Conservation (phyloP, 2,797 vertebrate species). For the Scleropages formosus region DNA sequence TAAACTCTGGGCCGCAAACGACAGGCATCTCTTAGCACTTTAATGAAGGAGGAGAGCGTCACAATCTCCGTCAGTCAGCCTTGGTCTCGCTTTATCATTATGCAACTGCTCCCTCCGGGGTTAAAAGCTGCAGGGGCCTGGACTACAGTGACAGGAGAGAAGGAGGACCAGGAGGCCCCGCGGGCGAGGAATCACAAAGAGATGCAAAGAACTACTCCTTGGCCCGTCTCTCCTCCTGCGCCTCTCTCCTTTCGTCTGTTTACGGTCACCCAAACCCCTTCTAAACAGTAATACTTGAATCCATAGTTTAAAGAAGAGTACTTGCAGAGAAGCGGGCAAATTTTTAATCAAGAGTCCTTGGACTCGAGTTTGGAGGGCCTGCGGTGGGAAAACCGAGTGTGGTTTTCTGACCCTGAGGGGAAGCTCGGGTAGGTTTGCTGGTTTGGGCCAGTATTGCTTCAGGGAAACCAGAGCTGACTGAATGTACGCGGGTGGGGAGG, state of each 20-base stretch:
- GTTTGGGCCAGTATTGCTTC: slow-evolving; percentile 26
- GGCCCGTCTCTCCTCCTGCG: background rate
- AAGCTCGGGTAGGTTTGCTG: slow-evolving; percentile 34
- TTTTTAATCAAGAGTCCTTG: slow-evolving; percentile 7
- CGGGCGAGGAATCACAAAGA: slow-evolving; percentile 25
- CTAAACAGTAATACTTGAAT: slow-evolving; percentile 29
- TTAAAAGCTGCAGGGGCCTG: slow-evolving; percentile 37
- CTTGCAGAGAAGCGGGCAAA: slow-evolving; percentile 25
- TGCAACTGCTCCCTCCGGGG: slow-evolving; percentile 63
- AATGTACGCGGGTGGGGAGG: slow-evolving; percentile 4
- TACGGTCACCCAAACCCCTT: slow-evolving; percentile 21
- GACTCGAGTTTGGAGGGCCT: background rate
- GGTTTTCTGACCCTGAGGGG: slow-evolving; percentile 26
- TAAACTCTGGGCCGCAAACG: background rate
- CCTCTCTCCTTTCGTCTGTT: slow-evolving; percentile 3
- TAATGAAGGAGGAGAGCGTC: slow-evolving; percentile 58
- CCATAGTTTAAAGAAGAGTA: background rate
- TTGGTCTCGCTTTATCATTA: slow-evolving; percentile 45
- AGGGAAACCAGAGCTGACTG: slow-evolving; percentile 37
- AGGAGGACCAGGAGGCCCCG: slow-evolving; percentile 22
- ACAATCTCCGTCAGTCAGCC: slow-evolving; percentile 57
- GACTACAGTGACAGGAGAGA: slow-evolving; percentile 31
- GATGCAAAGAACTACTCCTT: background rate
- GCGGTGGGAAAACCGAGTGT: background rate
- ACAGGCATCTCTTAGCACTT: slow-evolving; percentile 70